Percentiles rank a stretch among this genome's conserved stretches.
Conservation (phyloP, 2,113 vertebrate genomes). For the Oreochromis spilurus region DNA sequence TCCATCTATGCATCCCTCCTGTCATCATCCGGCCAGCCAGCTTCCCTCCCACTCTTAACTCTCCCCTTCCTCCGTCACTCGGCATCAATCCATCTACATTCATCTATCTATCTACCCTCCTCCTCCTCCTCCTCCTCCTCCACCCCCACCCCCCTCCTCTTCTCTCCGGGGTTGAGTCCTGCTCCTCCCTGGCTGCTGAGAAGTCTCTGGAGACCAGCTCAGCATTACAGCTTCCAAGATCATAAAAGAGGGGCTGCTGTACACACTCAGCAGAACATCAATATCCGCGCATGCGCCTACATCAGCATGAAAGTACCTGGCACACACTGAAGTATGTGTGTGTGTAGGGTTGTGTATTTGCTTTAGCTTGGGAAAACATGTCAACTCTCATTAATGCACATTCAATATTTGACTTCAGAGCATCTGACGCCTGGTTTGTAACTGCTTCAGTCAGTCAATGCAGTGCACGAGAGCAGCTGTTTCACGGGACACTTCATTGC, state of each 20-base stretch:
- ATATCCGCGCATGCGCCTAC: conserved; percentile 12
- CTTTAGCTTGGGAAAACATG: background rate
- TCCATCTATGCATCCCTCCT: conserved; percentile 26
- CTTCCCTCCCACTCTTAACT: background rate
- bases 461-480: background rate
- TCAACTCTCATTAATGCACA: background rate
- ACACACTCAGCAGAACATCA: conserved; percentile 34
- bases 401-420: background rate
- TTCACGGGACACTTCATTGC: background rate
- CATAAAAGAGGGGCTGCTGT: conserved; percentile 13
- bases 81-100: conserved; percentile 30
- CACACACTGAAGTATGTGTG: background rate
- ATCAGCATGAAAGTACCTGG: background rate
- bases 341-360: background rate
- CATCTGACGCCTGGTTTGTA: background rate
- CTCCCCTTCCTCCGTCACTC: background rate
- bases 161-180: background rate
- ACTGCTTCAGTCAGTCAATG: background rate
- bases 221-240: conserved; percentile 43
- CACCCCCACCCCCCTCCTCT: fast-evolving
- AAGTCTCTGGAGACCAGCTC: conserved; percentile 52
- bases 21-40: conserved; percentile 33
- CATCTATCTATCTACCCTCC: background rate
- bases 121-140: fast-evolving
- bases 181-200: conserved; percentile 31